Conservation (phyloP, 2,113 vertebrate genomes). For the Ochotona curzoniae region DNA sequence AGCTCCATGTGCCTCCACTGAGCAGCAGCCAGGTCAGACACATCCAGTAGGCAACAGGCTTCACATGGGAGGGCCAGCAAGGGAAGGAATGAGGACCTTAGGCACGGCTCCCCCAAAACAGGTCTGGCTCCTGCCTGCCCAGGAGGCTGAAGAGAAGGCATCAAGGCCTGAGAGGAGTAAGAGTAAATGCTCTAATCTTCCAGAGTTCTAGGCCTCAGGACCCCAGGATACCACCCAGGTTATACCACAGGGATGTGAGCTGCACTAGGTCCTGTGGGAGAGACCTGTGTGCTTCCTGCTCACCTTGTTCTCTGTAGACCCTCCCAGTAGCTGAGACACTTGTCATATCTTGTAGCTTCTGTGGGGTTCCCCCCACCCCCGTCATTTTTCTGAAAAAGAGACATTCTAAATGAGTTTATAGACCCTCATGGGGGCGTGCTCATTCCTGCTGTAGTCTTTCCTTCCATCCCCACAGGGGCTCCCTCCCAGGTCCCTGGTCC, state of each 20-base stretch:
- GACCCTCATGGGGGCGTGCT: background rate
- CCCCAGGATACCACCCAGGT: slow-evolving; percentile 43
- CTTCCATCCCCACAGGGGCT: background rate
- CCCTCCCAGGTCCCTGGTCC: background rate
- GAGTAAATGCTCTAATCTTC: background rate
- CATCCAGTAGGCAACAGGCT: slow-evolving; percentile 44
- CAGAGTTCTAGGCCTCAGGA: background rate
- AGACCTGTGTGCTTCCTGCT: background rate
- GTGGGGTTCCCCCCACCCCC: no score
- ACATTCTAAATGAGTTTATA: background rate
- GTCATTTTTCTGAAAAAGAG: slow-evolving; percentile 36
- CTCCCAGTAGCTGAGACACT: slow-evolving; percentile 10
- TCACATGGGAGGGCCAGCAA: slow-evolving; percentile 57
- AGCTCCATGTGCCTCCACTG: slow-evolving; percentile 3
- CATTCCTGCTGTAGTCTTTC: background rate
- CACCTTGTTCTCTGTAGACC: background rate
- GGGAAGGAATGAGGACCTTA: slow-evolving; percentile 58
- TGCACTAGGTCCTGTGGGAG: background rate
- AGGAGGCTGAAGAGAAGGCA: background rate
- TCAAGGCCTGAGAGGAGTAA: background rate
- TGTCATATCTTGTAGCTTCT: slow-evolving; percentile 34
- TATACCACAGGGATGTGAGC: slow-evolving; percentile 25
- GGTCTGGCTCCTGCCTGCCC: slow-evolving; percentile 15
- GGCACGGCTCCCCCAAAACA: background rate
- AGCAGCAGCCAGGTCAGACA: slow-evolving; percentile 52